These are phyloP conservation scores for Prunella himalayana DNA, from an alignment of 2,113 vertebrate species.

Conservation along the genomic window DNA sequence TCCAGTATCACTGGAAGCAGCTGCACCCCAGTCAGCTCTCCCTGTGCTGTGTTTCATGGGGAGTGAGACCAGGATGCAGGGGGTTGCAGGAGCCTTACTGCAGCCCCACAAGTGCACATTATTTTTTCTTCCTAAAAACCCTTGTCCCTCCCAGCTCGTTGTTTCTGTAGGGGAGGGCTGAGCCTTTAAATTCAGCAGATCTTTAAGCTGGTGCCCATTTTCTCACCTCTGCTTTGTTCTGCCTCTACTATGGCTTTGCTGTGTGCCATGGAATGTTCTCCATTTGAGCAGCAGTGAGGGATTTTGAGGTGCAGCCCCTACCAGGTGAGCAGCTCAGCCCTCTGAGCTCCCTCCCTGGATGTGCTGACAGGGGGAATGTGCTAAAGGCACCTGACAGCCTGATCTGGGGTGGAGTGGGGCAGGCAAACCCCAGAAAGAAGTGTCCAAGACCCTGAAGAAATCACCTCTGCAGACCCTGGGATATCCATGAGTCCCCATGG, in stretches of 20 bases:
- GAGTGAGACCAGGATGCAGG: fast-evolving
- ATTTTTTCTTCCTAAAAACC: not conserved
- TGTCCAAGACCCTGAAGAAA: not conserved
- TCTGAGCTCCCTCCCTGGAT: not conserved
- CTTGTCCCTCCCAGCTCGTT: not conserved
- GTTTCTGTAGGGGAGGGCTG: not conserved
- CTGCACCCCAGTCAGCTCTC: not conserved
- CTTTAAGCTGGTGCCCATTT: not conserved
- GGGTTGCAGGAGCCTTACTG: not conserved
- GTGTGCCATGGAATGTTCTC: not conserved
- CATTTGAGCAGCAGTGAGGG: fast-evolving
- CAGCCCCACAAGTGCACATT: not conserved
- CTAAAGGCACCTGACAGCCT: not conserved
- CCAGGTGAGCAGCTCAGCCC: not conserved
- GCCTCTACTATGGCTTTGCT: not conserved
- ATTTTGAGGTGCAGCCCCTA: not conserved
- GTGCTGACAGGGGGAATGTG: not conserved
- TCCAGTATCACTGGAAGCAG: not conserved
- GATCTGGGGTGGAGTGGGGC: not conserved
- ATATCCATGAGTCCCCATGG: fast-evolving
- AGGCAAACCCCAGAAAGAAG: not conserved
- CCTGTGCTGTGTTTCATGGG: not conserved
- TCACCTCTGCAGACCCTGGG: not conserved
- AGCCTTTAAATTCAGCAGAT: not conserved
- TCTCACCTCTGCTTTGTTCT: not conserved